Conservation (phyloP, 2,888 invertebrate genomes). For the Torymus tubicola region DNA sequence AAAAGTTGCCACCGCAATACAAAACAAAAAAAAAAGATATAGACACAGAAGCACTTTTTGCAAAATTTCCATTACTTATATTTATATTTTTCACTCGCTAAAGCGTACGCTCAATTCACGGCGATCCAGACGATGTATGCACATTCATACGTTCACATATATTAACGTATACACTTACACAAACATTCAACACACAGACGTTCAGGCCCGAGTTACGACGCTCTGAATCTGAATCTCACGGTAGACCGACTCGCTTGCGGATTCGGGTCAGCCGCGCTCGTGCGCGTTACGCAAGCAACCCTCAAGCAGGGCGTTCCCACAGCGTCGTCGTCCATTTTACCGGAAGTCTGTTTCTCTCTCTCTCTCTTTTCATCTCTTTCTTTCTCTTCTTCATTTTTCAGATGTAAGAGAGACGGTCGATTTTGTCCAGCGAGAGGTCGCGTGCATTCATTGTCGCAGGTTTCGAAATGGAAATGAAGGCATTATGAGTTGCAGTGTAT, state of each 20-base stretch:
- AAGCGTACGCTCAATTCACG: too few species aligned
- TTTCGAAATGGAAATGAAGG: constrained; percentile 39
- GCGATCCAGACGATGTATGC: too few species aligned
- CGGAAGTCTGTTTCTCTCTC: constrained; percentile 66
- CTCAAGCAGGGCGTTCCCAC: constrained; percentile 68
- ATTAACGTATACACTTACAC: constrained; percentile 54
- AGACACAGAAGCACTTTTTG: too few species aligned
- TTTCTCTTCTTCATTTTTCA: too few species aligned
- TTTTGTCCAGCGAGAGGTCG: not conserved
- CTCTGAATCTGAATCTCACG: constrained; percentile 75
- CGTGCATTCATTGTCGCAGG: not conserved
- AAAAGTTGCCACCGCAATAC: too few species aligned
- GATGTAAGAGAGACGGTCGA: too few species aligned
- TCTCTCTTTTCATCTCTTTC: too few species aligned
- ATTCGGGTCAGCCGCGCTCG: constrained; percentile 72
- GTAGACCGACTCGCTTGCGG: constrained; percentile 65
- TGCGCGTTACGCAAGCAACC: constrained; percentile 65
- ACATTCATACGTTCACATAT: constrained; percentile 12
- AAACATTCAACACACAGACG: constrained; percentile 73
- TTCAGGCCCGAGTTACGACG: constrained; percentile 70
- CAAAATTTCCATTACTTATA: too few species aligned
- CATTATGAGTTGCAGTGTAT: not conserved
- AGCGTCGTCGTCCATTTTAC: constrained; percentile 60
- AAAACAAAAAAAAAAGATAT: too few species aligned
- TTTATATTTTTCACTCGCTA: too few species aligned